phyloP scores from a whole-genome alignment of 1,140 invertebrate genomes.

The Dinothrombium tinctorium region DNA sequence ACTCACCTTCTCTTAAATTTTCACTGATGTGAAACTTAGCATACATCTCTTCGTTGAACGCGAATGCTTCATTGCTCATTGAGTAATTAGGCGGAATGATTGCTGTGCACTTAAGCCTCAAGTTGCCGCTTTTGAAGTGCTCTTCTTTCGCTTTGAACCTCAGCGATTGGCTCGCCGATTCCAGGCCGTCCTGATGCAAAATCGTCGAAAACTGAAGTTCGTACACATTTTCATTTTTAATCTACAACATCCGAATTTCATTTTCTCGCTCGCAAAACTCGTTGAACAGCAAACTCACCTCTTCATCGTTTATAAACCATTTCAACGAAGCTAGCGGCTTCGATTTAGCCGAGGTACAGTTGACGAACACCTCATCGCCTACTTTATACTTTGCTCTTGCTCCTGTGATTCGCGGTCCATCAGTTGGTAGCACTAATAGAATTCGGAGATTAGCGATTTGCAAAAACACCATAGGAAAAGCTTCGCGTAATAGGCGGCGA shows the following conservation, averaged over 20 bases:
- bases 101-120: constrained; percentile 19
- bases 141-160: constrained; percentile 17
- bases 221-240: too few relatives aligned
- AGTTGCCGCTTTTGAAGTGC: constrained; percentile 17
- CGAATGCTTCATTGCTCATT: constrained; percentile 21
- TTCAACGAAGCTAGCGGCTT: constrained; percentile 18
- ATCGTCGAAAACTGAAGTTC: too few relatives aligned
- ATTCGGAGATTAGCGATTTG: constrained; percentile 1
- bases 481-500: background rate
- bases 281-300: too few relatives aligned
- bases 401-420: constrained; percentile 14
- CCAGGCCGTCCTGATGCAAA: constrained; percentile 17
- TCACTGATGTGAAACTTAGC: too few relatives aligned
- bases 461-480: background rate
- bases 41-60: too few relatives aligned
- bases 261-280: too few relatives aligned
- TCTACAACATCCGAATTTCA: too few relatives aligned
- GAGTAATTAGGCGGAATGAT: constrained; percentile 43
- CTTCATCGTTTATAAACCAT: constrained; percentile 12
- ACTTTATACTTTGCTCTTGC: constrained; percentile 11
- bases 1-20: too few relatives aligned
- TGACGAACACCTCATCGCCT: constrained; percentile 16
- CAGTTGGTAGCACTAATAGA: constrained; percentile 14
- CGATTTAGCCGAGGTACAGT: constrained; percentile 18
- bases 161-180: constrained; percentile 18